Base-by-base conservation (phyloP, 2,888 invertebrate genomes). In the Hypselothyrea guttata region DNA sequence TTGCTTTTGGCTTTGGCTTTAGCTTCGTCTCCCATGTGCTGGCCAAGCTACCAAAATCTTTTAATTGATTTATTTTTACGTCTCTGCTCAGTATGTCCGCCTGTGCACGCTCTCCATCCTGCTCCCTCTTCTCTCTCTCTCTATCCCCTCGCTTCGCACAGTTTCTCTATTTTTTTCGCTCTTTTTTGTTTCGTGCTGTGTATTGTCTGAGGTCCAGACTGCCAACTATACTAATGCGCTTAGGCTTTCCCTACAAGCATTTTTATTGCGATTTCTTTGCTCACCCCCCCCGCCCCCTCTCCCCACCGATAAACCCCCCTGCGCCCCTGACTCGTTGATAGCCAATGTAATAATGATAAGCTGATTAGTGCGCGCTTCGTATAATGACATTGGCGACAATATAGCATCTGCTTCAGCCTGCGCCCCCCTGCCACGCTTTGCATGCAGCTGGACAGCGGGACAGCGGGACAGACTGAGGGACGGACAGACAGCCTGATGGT, bases 311-410 rank as follows among this genome's bases (percentile, higher is more conserved):
- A n/a, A n/a, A n/a, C n/a, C n/a, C n/a, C n/a, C n/a, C n/a, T n/a
- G 7, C 35, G 27, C 31, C 16, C 33, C 41, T n/a, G 16, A 7
- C 37, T 15, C 38, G 15, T 41, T 51, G 34, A 15, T 34, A 13
- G 57, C 34, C 63, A 67, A 67, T 64, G 65, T 76, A 67, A 81
- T 75, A 83, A 83, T 83, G 83, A 79, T 81, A 77, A 79, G 71
- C 79, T 75, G 77, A 81, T 82, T 79, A 83, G 68, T 58, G 67
- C 53, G 53, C 71, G 76, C 64, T 56, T 75, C 71, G 47, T 59
- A 61, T 69, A 75, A 78, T 75, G 75, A 71, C 67, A 72, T 71
- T 77, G 72, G 72, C 71, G 64, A 75, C 75, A 77, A 51, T 69
- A 42, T 60, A 61, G 38, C 54, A 70, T 51, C 70, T 58, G 55